These are phyloP conservation scores for Arenicola marina DNA, from an alignment of 2,888 invertebrate genomes.

Conservation along the genomic window DNA sequence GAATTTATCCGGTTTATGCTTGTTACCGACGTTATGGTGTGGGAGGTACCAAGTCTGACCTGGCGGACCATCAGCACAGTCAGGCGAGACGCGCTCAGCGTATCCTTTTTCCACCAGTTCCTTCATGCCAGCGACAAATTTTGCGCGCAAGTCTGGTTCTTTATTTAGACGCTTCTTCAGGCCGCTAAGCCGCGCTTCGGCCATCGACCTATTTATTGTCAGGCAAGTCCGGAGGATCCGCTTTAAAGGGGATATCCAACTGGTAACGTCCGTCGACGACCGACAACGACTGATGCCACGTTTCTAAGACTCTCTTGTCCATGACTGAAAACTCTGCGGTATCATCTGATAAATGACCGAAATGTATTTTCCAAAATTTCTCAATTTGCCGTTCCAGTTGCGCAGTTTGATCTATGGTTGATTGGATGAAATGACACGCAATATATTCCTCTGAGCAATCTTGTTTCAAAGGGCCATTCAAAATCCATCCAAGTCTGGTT, in stretches of 20 bases:
- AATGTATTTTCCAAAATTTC: not conserved
- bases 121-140: not conserved
- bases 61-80: not conserved
- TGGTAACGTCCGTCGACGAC: not conserved
- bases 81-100: not conserved
- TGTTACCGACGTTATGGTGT: slow-evolving; percentile 21
- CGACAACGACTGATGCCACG: not conserved
- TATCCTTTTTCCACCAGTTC: not conserved
- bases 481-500: not conserved
- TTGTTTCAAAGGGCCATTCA: not conserved
- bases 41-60: slow-evolving; percentile 23
- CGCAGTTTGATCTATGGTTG: not conserved
- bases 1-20: slow-evolving; percentile 9
- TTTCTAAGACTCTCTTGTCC: not conserved
- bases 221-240: not conserved
- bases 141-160: not conserved
- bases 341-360: not conserved
- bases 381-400: not conserved
- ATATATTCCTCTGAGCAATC: not conserved
- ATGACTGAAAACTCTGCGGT: not conserved
- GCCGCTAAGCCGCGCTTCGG: not conserved
- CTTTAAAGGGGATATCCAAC: not conserved
- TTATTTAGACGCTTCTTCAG: not conserved
- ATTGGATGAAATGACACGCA: not conserved
- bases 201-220: slow-evolving; percentile 14